phyloP scores from a whole-genome alignment of 1,140 invertebrate species.

The Gryon sp. region DNA sequence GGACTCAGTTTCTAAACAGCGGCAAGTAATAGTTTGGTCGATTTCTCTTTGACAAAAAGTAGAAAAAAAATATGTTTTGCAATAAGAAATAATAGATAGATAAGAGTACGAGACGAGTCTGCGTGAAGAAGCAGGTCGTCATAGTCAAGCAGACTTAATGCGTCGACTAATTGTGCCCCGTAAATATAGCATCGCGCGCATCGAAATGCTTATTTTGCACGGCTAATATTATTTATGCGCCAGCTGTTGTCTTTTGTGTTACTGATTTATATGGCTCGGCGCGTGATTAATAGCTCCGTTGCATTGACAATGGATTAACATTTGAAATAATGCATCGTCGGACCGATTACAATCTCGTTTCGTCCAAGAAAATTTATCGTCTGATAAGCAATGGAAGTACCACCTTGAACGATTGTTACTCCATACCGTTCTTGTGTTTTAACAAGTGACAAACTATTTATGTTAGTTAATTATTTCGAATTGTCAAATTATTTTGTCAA shows the following conservation, averaged over 20 bases:
- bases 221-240: constrained; percentile 55
- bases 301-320: constrained; percentile 54
- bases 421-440: constrained; percentile 7
- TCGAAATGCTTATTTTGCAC: constrained; percentile 38
- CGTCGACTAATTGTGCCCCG: constrained; percentile 48
- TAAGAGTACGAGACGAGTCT: constrained; percentile 2
- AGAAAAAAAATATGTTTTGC: too few relatives aligned
- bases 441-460: not conserved
- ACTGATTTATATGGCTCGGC: constrained; percentile 25
- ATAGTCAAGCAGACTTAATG: constrained; percentile 44
- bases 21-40: constrained; percentile 21
- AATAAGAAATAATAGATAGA: constrained; percentile 36
- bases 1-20: constrained; percentile 24
- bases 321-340: constrained; percentile 42
- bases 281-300: constrained; percentile 31
- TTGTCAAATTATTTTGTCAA: too few relatives aligned
- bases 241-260: constrained; percentile 49
- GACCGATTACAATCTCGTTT: constrained; percentile 36
- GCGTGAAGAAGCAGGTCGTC: constrained; percentile 23
- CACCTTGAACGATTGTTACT: constrained; percentile 34
- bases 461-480: not conserved
- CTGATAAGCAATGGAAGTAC: constrained; percentile 34
- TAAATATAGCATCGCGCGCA: constrained; percentile 47
- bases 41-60: constrained; percentile 26
- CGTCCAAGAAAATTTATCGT: constrained; percentile 25